Conservation (phyloP, 2,113 vertebrate species). For the Hemibagrus wyckioides region DNA sequence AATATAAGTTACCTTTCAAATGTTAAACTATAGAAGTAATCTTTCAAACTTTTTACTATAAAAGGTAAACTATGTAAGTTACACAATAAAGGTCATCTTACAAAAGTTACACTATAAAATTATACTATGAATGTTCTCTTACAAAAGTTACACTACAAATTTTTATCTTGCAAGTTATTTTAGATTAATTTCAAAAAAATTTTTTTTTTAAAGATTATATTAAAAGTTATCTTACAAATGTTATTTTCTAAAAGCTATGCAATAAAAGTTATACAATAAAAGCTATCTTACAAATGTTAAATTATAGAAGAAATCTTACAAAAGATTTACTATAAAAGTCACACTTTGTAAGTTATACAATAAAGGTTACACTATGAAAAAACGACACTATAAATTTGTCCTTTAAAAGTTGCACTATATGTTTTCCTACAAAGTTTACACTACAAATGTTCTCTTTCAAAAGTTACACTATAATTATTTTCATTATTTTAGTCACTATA, state of each 20-base stretch:
- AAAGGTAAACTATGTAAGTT: neutral
- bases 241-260: neutral
- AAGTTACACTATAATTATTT: too few relatives aligned
- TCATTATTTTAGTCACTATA: too few relatives aligned
- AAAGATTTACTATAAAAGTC: too few relatives aligned
- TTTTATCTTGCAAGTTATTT: too few relatives aligned
- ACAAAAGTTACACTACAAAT: neutral
- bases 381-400: too few relatives aligned
- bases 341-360: too few relatives aligned
- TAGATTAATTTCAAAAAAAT: too few relatives aligned
- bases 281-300: neutral
- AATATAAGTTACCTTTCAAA: neutral
- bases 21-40: neutral
- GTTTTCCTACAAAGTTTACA: too few relatives aligned
- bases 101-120: neutral
- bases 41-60: neutral
- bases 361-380: too few relatives aligned
- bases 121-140: neutral
- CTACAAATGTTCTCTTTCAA: neutral
- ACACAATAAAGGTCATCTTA: neutral
- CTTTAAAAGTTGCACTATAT: too few relatives aligned
- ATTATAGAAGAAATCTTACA: too few relatives aligned
- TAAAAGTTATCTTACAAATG: neutral
- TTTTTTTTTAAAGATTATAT: neutral
- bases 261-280: neutral